phyloP scores from a whole-genome alignment of 2,797 vertebrate species.

The Neoniphon sammara region DNA sequence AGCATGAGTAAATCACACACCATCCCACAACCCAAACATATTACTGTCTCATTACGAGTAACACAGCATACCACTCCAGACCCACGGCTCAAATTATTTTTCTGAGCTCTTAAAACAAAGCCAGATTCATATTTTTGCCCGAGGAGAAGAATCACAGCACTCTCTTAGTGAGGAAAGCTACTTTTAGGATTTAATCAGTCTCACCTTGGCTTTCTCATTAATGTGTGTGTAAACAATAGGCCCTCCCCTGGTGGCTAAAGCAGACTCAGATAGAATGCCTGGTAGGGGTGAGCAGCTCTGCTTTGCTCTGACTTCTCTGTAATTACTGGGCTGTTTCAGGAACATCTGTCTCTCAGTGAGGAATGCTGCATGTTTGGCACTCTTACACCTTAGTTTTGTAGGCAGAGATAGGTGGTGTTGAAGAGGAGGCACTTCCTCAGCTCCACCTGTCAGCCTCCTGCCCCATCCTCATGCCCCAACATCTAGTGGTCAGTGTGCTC shows the following conservation, averaged over 20 bases:
- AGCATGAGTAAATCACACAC: constrained; percentile 64
- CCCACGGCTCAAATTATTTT: constrained; percentile 57
- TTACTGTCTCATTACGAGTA: constrained; percentile 61
- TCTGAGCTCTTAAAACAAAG: constrained; percentile 53
- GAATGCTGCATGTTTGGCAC: constrained; percentile 25
- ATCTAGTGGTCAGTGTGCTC: constrained; percentile 7
- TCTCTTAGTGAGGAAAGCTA: constrained; percentile 64
- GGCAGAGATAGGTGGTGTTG: constrained; percentile 2
- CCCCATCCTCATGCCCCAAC: neutral
- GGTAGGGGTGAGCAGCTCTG: constrained; percentile 70
- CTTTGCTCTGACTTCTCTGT: constrained; percentile 70
- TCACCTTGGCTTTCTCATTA: constrained; percentile 78
- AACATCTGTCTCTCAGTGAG: constrained; percentile 76
- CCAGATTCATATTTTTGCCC: constrained; percentile 54
- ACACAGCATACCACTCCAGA: constrained; percentile 41
- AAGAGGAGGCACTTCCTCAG: constrained; percentile 13
- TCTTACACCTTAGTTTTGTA: constrained; percentile 26
- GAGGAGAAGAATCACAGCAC: constrained; percentile 59
- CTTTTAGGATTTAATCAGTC: constrained; percentile 78
- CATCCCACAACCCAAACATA: constrained; percentile 51
- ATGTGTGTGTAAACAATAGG: constrained; percentile 80
- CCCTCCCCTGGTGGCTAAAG: constrained; percentile 72
- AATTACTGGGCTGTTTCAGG: constrained; percentile 81
- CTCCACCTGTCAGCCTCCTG: neutral
- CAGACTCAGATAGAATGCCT: constrained; percentile 77